Base-by-base conservation (phyloP, 2,113 vertebrate species). In the Xyrauchen texanus region DNA sequence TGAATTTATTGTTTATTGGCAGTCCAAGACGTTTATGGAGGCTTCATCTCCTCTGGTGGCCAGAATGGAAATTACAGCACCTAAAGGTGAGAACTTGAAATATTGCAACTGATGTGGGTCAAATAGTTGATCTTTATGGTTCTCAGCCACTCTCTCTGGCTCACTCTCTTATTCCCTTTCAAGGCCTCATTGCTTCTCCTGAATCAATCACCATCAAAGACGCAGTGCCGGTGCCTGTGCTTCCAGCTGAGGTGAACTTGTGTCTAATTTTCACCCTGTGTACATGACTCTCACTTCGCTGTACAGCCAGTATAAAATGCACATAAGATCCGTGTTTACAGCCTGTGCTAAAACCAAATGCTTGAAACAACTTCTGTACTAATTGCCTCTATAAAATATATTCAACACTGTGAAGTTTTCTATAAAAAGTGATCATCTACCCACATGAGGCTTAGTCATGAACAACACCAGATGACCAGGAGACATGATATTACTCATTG, bases 131-230 rank as follows among this genome's bases (percentile, higher is more conserved):
- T 74, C 10, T 34, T 63, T 42, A 21, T 51, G 71, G 2, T 74
- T 63, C 62, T 52, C 10, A 55, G 12, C 4, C 12, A 46, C 68
- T 45, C 65, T 55, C 55, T 57, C 16, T 46, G n/a, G 62, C 11
- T 16, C 46, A 15, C 12, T 44, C 8, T 49, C 44, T 80, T 67
- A 52, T 62, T 49, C 44, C 81, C 68, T 34, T 34, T 58, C 4
- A 52, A 82, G 82, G 47, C 51, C 83, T 77, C 61, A 69, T 51
- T 49, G 76, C 64, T 8, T 11, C 86, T 1, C 86, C 87, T 0
- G 88, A 89, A 45, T 55, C 58, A 62, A 93, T 93, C 85, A 93
- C 91, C 0, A 67, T 93, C 45, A 84, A n/a, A 78, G 92, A 93
- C 10, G 77, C 34, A 0, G 90, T 91, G 47, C 89, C 84, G 21